phyloP scores from a whole-genome alignment of 2,113 vertebrate genomes.

The Dasyprocta punctata region DNA sequence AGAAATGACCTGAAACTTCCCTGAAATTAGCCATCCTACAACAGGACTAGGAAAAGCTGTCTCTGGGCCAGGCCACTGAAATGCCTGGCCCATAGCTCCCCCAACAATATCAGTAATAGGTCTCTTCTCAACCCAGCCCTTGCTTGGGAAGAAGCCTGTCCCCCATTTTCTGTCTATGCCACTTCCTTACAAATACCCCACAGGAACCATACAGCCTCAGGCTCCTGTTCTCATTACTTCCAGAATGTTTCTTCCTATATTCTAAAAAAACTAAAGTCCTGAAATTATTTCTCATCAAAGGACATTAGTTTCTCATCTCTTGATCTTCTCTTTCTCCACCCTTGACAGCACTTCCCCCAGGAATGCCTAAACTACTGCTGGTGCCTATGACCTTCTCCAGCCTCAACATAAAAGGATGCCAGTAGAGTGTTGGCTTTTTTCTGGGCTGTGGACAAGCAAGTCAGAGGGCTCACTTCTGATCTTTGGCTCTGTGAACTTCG shows the following conservation, averaged over 20 bases:
- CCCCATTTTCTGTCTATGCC: background rate
- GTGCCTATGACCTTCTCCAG: slow-evolving; percentile 14
- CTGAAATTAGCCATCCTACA: slow-evolving; percentile 12
- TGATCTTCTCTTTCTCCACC: background rate
- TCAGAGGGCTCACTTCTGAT: slow-evolving; percentile 32
- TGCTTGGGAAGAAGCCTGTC: background rate
- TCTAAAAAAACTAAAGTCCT: background rate
- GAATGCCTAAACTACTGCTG: background rate
- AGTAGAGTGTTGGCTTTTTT: background rate
- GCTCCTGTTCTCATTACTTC: background rate
- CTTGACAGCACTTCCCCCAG: background rate
- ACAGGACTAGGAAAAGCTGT: background rate
- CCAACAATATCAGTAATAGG: background rate
- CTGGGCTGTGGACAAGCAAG: background rate
- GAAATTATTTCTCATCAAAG: background rate
- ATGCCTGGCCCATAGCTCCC: background rate
- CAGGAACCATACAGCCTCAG: background rate
- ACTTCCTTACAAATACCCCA: background rate
- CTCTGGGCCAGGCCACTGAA: background rate
- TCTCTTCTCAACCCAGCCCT: background rate
- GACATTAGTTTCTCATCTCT: background rate
- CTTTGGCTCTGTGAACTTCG: slow-evolving; percentile 62
- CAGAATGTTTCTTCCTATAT: background rate
- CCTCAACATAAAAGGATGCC: background rate
- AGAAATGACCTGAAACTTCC: background rate